phyloP scores from a whole-genome alignment of 2,888 invertebrate genomes.

The Acanthosepion esculentum region DNA sequence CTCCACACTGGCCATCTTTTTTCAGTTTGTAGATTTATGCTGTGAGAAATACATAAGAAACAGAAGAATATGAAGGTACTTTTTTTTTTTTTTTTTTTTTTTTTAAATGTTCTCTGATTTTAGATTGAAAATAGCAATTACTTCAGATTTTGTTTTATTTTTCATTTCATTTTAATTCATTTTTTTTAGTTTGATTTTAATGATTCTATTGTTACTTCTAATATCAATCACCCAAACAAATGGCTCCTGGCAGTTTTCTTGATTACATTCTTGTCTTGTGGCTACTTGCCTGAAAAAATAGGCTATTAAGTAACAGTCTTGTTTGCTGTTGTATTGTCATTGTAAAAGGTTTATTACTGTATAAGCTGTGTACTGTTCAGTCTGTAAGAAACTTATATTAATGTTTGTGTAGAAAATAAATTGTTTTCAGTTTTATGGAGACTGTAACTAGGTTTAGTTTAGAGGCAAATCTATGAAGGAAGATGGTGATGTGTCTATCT shows the following conservation, averaged over 20 bases:
- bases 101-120: not conserved
- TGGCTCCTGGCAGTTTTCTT: not conserved
- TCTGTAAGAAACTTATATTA: not conserved
- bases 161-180: not conserved
- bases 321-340: not conserved
- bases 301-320: not conserved
- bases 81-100: not conserved
- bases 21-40: not conserved
- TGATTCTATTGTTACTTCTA: not conserved
- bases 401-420: too few relatives aligned
- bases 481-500: too few relatives aligned
- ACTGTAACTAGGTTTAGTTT: too few relatives aligned
- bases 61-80: not conserved
- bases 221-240: not conserved
- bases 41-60: not conserved
- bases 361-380: not conserved
- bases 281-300: not conserved
- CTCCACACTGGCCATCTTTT: not conserved
- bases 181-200: not conserved
- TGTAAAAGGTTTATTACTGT: not conserved
- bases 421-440: too few relatives aligned
- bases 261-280: not conserved
- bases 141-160: not conserved
- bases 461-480: too few relatives aligned
- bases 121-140: not conserved